Evolutionary conservation across 2,888 invertebrate genomes (phyloP).

Genomic region (Noctua fimbriata): DNA sequence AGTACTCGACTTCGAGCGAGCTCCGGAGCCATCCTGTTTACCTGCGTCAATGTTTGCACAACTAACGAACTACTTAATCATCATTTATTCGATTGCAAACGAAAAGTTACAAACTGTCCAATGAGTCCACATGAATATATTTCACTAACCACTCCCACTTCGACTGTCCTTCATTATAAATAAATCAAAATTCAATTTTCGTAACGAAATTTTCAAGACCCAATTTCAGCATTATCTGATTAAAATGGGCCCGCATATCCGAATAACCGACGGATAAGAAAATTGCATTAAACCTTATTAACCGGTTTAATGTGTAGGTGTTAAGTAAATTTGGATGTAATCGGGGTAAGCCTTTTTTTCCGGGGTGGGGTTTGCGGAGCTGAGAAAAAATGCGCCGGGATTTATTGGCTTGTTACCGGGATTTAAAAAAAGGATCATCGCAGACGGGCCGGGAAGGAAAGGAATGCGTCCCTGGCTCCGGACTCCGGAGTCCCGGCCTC

Average conservation of each 20-base stretch:
- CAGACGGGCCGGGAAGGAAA: slow-evolving; percentile 81
- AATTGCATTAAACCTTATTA: slow-evolving; percentile 88
- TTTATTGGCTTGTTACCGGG: slow-evolving; percentile 91
- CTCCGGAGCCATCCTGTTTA: slow-evolving; percentile 80
- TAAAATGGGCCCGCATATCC: slow-evolving; percentile 81
- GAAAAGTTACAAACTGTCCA: slow-evolving; percentile 63
- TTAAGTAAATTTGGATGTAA: slow-evolving; percentile 91
- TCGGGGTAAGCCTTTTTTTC: slow-evolving; percentile 87
- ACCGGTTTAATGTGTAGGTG: slow-evolving; percentile 87
- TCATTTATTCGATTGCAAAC: slow-evolving; percentile 75
- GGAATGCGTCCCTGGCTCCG: slow-evolving; percentile 79
- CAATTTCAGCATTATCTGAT: slow-evolving; percentile 84
- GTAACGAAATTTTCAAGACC: slow-evolving; percentile 84
- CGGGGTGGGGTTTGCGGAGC: slow-evolving; percentile 70
- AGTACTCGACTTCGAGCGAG: slow-evolving; percentile 79
- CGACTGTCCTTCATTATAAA: slow-evolving; percentile 51
- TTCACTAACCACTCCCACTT: slow-evolving; percentile 24
- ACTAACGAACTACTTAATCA: slow-evolving; percentile 85
- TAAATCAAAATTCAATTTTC: slow-evolving; percentile 80
- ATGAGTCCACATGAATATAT: slow-evolving; percentile 48
- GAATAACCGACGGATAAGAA: slow-evolving; percentile 80
- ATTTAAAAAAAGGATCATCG: slow-evolving; percentile 87
- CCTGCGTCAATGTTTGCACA: slow-evolving; percentile 83
- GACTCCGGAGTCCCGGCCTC: slow-evolving; percentile 43
- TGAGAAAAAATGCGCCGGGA: slow-evolving; percentile 87